Conservation (phyloP, 2,797 vertebrate species). For the Melopsittacus undulatus region DNA sequence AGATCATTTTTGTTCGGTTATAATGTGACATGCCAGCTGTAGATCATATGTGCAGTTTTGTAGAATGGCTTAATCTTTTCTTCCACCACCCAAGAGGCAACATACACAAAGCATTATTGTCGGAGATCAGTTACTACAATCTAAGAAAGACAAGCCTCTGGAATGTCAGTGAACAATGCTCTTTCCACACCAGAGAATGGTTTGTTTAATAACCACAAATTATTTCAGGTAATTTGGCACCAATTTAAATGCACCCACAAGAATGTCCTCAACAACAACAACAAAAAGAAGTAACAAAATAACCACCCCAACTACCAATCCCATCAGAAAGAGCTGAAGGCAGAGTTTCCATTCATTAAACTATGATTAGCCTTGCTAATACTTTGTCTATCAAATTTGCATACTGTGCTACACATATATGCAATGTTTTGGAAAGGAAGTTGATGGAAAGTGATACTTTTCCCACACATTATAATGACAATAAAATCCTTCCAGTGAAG, state of each 20-base stretch:
- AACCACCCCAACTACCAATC: background rate
- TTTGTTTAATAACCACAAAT: slow-evolving; percentile 70
- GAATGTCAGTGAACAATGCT: slow-evolving; percentile 34
- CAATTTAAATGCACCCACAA: slow-evolving; percentile 55
- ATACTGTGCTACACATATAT: background rate
- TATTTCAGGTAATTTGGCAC: slow-evolving; percentile 71
- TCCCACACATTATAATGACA: background rate
- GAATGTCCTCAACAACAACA: slow-evolving; percentile 36
- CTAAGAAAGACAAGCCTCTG: background rate
- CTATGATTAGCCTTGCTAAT: slow-evolving; percentile 55
- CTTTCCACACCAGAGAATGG: slow-evolving; percentile 49
- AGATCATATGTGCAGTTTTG: slow-evolving; percentile 1
- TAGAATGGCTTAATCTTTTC: background rate
- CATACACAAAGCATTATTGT: slow-evolving; percentile 23
- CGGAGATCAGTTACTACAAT: slow-evolving; percentile 8
- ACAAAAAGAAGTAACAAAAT: slow-evolving; percentile 41
- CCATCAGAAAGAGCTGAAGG: background rate
- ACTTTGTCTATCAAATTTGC: slow-evolving; percentile 30
- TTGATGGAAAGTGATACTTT: background rate
- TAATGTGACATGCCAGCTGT: slow-evolving; percentile 13
- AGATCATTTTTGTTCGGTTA: background rate
- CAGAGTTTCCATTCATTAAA: slow-evolving; percentile 57
- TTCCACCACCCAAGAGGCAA: slow-evolving; percentile 37
- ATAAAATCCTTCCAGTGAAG: background rate
- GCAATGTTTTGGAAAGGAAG: slow-evolving; percentile 20